phyloP scores from a whole-genome alignment of 2,113 vertebrate species.

The Tupaia tana region DNA sequence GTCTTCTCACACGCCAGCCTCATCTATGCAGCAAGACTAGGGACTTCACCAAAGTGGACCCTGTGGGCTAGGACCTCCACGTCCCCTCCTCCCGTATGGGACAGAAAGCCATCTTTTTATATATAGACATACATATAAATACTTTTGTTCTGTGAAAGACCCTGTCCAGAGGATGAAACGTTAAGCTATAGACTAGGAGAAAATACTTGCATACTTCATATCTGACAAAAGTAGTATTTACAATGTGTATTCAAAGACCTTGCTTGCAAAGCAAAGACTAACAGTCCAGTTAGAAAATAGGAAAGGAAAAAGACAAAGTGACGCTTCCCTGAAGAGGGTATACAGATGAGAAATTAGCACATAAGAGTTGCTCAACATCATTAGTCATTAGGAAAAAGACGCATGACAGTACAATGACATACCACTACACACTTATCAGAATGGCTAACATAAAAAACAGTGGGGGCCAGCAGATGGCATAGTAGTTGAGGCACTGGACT shows the following conservation, averaged over 20 bases:
- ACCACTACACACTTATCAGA: background rate
- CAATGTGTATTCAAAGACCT: background rate
- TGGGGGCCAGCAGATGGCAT: background rate
- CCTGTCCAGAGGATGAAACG: background rate
- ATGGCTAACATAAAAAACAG: constrained; percentile 10
- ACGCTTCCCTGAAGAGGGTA: background rate
- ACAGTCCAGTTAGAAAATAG: background rate
- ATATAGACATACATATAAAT: background rate
- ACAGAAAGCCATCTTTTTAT: too few relatives aligned
- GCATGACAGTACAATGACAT: background rate
- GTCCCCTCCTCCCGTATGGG: too few relatives aligned
- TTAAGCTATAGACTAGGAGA: constrained; percentile 3
- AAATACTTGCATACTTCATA: constrained; percentile 34
- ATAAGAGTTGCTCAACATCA: constrained; percentile 36
- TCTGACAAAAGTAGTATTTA: constrained; percentile 8
- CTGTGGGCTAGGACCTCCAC: too few relatives aligned
- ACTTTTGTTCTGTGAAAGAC: constrained; percentile 20
- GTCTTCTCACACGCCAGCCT: too few relatives aligned
- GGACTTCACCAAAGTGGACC: too few relatives aligned
- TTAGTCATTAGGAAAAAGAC: background rate
- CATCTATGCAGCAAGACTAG: too few relatives aligned
- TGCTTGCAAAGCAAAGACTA: constrained; percentile 26
- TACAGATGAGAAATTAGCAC: background rate
- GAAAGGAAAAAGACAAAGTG: background rate
- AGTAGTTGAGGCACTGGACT: too few relatives aligned